Percentiles rank a stretch among this genome's conserved stretches.
Evolutionary conservation across 2,797 vertebrate species (phyloP).

Genomic region (Nannoperca australis): DNA sequence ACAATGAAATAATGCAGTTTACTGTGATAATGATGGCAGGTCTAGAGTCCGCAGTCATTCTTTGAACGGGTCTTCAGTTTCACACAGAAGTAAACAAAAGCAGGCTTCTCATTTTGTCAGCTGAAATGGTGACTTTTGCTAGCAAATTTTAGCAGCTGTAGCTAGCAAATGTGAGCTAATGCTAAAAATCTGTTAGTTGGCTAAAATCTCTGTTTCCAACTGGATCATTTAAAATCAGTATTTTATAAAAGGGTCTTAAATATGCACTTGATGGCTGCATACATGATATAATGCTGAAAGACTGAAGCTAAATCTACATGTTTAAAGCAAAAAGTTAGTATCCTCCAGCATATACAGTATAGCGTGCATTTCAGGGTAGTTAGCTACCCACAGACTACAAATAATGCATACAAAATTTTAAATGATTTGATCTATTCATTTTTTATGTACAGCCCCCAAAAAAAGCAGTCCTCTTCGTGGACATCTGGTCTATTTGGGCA

Average conservation of each 20-base stretch:
- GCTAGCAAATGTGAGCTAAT: neutral
- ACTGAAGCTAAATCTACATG: neutral
- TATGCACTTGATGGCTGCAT: no score
- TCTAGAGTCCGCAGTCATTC: neutral
- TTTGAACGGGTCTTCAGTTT: neutral
- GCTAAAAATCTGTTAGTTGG: neutral
- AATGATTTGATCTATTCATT: neutral
- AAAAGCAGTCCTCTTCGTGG: no score
- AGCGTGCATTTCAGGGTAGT: neutral
- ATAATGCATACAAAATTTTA: neutral
- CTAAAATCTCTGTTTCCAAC: neutral
- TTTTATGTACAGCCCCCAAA: neutral
- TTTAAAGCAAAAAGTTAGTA: neutral
- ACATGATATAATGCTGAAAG: neutral
- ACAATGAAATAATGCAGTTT: neutral
- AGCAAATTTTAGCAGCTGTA: neutral
- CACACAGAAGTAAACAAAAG: neutral
- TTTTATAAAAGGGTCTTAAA: neutral
- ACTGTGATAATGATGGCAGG: neutral
- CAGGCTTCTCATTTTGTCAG: neutral
- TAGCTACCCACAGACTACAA: neutral
- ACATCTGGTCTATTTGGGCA: slow-evolving; percentile 41
- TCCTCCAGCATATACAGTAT: no score
- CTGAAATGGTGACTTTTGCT: neutral
- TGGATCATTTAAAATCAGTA: neutral